These are phyloP conservation scores for Brachynemurus nebulosus DNA, from an alignment of 2,888 invertebrate species.

Conservation along the genomic window DNA sequence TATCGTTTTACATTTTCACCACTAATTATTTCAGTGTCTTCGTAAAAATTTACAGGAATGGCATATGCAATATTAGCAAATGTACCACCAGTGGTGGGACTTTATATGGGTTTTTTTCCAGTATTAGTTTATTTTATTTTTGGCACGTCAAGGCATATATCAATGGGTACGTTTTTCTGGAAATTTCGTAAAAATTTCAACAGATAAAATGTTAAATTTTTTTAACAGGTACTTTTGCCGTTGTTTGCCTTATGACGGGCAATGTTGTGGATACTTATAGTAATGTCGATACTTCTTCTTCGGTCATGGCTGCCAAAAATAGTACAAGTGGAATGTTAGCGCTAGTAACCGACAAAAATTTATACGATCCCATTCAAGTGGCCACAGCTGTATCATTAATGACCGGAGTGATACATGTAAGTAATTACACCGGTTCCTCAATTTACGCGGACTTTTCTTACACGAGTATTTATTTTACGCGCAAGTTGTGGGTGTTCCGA, in stretches of 20 bases:
- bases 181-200: neutral
- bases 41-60: conserved; percentile 34
- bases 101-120: conserved; percentile 42
- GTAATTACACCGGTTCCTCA: too few relatives aligned
- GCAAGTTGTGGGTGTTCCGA: too few relatives aligned
- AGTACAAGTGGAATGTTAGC: conserved; percentile 14
- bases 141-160: conserved; percentile 31
- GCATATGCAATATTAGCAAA: conserved; percentile 40
- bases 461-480: too few relatives aligned
- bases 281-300: conserved; percentile 25
- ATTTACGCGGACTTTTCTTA: too few relatives aligned
- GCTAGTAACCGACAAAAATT: conserved; percentile 5
- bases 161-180: conserved; percentile 27
- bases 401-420: conserved; percentile 63
- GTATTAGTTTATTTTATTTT: conserved; percentile 31
- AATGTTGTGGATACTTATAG: conserved; percentile 64
- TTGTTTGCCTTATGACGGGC: conserved; percentile 81
- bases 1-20: neutral
- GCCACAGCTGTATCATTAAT: conserved; percentile 62
- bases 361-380: conserved; percentile 45
- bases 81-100: conserved; percentile 37
- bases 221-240: conserved; percentile 73
- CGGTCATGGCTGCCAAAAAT: conserved; percentile 14
- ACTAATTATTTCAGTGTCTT: neutral
- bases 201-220: neutral